Evolutionary conservation across 2,113 vertebrate species (phyloP).

Genomic region (Colius striatus): DNA sequence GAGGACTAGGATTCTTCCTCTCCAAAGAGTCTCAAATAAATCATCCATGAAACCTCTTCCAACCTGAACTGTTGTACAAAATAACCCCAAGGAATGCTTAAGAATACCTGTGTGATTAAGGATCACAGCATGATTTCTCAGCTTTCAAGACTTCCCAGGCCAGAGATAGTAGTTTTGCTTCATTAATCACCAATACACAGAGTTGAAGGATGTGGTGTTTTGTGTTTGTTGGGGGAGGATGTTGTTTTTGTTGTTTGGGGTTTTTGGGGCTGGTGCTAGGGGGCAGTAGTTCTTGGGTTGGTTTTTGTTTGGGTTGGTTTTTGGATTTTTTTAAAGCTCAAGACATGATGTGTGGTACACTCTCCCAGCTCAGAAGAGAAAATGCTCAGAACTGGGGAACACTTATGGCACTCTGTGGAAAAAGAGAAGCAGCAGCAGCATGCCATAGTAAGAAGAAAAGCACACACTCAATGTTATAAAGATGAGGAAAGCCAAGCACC

Average conservation of each 20-base stretch:
- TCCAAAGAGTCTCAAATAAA: background rate
- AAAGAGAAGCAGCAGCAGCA: conserved; percentile 25
- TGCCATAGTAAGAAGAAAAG: conserved; percentile 41
- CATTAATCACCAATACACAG: background rate
- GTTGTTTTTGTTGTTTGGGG: too few relatives aligned
- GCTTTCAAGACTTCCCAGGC: background rate
- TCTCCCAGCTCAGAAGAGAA: background rate
- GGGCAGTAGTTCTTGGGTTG: too few relatives aligned
- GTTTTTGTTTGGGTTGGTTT: background rate
- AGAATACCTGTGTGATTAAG: background rate
- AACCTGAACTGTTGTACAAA: background rate
- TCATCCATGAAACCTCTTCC: background rate
- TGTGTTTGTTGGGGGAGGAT: too few relatives aligned
- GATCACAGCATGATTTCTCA: background rate
- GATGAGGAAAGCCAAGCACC: conserved; percentile 68
- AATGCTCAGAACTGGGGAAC: background rate
- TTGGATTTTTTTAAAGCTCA: background rate
- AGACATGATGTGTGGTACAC: background rate
- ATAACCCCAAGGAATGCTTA: background rate
- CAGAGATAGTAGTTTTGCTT: background rate
- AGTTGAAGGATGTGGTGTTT: background rate
- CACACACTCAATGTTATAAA: conserved; percentile 57
- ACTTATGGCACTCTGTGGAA: background rate
- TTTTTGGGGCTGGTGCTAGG: too few relatives aligned
- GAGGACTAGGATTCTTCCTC: background rate